Conservation (phyloP, 1,140 invertebrate species). For the Zaprionus capensis region DNA sequence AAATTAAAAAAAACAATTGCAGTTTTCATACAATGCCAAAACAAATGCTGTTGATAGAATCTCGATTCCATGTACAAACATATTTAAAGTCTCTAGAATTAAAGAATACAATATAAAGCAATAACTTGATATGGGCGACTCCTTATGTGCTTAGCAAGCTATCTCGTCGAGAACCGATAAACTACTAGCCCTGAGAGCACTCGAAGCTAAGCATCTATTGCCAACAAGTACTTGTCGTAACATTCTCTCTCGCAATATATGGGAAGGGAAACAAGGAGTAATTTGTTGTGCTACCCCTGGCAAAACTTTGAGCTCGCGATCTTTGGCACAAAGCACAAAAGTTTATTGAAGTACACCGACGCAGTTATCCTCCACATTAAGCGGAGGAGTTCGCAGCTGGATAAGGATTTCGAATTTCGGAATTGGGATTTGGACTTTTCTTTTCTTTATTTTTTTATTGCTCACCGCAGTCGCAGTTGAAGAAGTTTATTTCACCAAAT, state of each 20-base stretch:
- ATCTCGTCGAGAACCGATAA: not conserved
- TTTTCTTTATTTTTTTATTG: slow-evolving; percentile 34
- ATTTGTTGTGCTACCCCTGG: slow-evolving; percentile 21
- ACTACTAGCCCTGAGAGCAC: not conserved
- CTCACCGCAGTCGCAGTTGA: slow-evolving; percentile 31
- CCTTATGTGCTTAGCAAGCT: not conserved
- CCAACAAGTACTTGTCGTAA: not conserved
- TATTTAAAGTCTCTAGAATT: no score
- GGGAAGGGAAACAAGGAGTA: slow-evolving; percentile 1
- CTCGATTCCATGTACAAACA: no score
- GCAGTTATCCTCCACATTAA: slow-evolving; percentile 29
- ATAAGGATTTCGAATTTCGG: slow-evolving; percentile 38
- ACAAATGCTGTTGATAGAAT: no score
- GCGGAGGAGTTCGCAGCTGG: slow-evolving; percentile 33
- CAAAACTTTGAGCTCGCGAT: slow-evolving; percentile 27
- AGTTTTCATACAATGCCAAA: no score
- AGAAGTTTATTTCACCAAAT: slow-evolving; percentile 47
- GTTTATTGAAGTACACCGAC: slow-evolving; percentile 14
- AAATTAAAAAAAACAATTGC: no score
- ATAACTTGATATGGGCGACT: not conserved
- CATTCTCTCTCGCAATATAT: not conserved
- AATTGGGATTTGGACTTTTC: slow-evolving; percentile 7
- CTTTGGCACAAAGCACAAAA: slow-evolving; percentile 28
- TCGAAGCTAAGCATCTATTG: not conserved
- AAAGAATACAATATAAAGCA: not conserved